Evolutionary conservation across 64 coral and sea anemone species (phyloP).

Genomic region (Montipora efflorescens): DNA sequence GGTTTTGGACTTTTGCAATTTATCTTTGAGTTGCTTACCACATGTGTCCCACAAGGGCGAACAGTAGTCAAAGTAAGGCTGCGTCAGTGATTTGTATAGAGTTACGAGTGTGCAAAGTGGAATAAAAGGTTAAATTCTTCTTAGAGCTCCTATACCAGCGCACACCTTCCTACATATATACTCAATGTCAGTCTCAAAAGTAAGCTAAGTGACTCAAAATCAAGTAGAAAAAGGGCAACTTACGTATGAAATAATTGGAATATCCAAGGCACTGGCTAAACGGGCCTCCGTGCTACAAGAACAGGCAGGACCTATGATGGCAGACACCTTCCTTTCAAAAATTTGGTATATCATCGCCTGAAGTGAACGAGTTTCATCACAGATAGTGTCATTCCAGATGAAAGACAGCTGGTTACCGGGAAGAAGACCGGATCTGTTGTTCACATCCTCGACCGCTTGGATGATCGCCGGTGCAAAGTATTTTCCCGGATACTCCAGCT

Average conservation of each 20-base stretch:
- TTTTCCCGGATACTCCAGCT: neutral
- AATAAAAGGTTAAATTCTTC: no score
- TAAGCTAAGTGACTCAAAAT: no score
- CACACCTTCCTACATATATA: no score
- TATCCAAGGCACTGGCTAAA: constrained; percentile 74
- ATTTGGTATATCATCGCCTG: constrained; percentile 68
- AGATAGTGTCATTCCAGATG: constrained; percentile 84
- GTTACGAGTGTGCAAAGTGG: no score
- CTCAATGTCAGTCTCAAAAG: no score
- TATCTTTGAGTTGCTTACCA: no score
- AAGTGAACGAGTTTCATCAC: constrained; percentile 59
- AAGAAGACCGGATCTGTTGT: constrained; percentile 67
- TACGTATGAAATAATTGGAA: constrained; percentile 94
- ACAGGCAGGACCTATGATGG: constrained; percentile 89
- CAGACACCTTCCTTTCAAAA: constrained; percentile 62
- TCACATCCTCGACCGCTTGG: constrained; percentile 82
- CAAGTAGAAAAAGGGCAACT: constrained; percentile 12
- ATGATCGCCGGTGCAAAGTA: constrained; percentile 83
- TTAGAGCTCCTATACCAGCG: no score
- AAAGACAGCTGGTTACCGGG: constrained; percentile 85
- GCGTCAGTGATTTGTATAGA: no score
- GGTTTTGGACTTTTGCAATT: no score
- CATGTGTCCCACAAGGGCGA: no score
- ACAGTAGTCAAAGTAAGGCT: no score
- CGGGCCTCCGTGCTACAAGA: constrained; percentile 68